Percentiles rank a stretch among this genome's conserved stretches.
Conservation (phyloP, 2,888 invertebrate species). For the Ectemnius lituratus region DNA sequence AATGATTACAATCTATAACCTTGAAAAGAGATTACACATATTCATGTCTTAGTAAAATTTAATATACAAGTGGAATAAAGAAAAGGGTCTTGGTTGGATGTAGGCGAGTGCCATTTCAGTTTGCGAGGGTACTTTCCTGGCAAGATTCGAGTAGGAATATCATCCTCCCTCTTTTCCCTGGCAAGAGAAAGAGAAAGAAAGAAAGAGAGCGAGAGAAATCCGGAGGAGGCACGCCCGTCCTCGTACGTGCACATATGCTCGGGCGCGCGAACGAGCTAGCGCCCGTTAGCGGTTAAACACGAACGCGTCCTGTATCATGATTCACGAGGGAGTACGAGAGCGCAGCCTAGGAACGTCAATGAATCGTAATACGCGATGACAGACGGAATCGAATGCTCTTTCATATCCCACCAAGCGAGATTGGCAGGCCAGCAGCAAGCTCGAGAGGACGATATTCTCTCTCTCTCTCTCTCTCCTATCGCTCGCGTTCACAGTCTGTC, state of each 20-base stretch:
- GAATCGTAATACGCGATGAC: slow-evolving; percentile 56
- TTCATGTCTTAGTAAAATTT: no score
- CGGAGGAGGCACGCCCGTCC: slow-evolving; percentile 54
- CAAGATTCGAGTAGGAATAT: no score
- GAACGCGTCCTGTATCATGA: slow-evolving; percentile 65
- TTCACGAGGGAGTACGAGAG: slow-evolving; percentile 60
- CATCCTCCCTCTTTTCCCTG: no score
- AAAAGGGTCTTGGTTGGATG: no score
- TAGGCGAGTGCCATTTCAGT: no score
- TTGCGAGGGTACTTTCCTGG: no score
- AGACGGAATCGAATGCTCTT: slow-evolving; percentile 25
- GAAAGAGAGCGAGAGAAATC: slow-evolving; percentile 28
- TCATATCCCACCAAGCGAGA: not conserved
- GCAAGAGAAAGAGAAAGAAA: no score
- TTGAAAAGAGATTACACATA: no score
- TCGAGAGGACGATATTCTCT: not conserved
- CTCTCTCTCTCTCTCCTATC: slow-evolving; percentile 6
- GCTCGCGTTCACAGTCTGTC: not conserved
- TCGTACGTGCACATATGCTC: slow-evolving; percentile 51
- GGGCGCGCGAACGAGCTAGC: slow-evolving; percentile 19
- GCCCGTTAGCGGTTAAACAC: slow-evolving; percentile 61
- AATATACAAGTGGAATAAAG: no score
- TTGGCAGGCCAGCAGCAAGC: not conserved
- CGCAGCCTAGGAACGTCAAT: slow-evolving; percentile 55
- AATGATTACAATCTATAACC: no score